Evolutionary conservation across 2,888 invertebrate genomes (phyloP).

Genomic region (Tinea pellionella): DNA sequence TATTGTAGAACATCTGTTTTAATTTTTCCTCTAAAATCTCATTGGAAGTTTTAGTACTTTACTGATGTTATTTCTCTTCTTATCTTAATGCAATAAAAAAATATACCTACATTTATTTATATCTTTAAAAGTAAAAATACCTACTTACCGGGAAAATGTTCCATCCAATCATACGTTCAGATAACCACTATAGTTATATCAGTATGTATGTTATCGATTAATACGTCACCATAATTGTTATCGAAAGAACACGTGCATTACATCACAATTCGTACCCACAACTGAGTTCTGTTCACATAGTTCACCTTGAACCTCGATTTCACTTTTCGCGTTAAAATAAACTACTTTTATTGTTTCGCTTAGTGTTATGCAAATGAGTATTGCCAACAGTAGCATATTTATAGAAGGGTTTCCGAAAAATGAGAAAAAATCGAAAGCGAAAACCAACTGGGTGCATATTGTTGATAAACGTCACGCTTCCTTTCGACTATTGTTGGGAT

Average conservation of each 20-base stretch:
- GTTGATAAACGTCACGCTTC: conserved; percentile 48
- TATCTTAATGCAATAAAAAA: too few relatives aligned
- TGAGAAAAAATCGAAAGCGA: conserved; percentile 51
- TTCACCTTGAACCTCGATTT: conserved; percentile 57
- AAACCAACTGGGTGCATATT: conserved; percentile 59
- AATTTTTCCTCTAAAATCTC: too few relatives aligned
- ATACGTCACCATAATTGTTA: background rate
- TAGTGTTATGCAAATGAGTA: conserved; percentile 62
- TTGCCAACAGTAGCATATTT: conserved; percentile 49
- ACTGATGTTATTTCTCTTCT: too few relatives aligned
- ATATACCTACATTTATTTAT: too few relatives aligned
- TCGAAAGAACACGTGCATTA: conserved; percentile 36
- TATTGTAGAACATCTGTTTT: too few relatives aligned
- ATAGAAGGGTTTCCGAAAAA: conserved; percentile 57
- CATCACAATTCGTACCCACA: conserved; percentile 44
- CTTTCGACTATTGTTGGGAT: conserved; percentile 43
- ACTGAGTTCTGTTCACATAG: conserved; percentile 38
- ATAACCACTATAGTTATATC: too few relatives aligned
- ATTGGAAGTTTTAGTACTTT: too few relatives aligned
- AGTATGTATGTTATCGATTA: background rate
- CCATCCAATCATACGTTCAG: too few relatives aligned
- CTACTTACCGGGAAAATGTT: too few relatives aligned
- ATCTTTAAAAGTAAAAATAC: too few relatives aligned
- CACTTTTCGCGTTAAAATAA: conserved; percentile 62
- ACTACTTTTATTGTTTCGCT: conserved; percentile 48